These are phyloP conservation scores for Timema podura DNA, from an alignment of 2,888 invertebrate genomes.

Conservation along the genomic window DNA sequence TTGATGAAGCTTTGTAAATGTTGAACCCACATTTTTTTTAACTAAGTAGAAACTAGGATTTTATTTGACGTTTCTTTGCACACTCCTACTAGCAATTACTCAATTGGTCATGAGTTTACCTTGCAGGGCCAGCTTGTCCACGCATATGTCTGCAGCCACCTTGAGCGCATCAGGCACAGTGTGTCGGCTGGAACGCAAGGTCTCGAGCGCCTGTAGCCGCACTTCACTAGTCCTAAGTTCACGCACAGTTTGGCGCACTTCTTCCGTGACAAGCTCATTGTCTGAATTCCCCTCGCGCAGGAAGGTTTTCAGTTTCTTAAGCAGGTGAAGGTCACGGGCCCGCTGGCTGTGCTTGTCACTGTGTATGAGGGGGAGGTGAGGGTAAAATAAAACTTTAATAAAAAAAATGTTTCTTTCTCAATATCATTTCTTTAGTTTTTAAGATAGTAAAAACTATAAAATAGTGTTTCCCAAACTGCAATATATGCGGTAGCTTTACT, in stretches of 20 bases:
- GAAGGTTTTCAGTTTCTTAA: slow-evolving; percentile 68
- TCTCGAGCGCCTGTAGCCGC: slow-evolving; percentile 65
- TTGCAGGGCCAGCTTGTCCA: slow-evolving; percentile 38
- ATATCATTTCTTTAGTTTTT: neutral
- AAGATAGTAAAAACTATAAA: neutral
- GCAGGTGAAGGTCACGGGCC: slow-evolving; percentile 80
- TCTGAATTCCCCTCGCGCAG: slow-evolving; percentile 56
- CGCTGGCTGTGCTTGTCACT: slow-evolving; percentile 83
- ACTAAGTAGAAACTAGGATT: too few relatives aligned
- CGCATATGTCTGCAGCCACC: slow-evolving; percentile 45
- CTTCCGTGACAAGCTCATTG: slow-evolving; percentile 50
- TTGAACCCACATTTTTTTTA: too few relatives aligned
- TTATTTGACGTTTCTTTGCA: too few relatives aligned
- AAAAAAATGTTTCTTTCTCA: neutral
- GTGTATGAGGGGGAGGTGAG: slow-evolving; percentile 14
- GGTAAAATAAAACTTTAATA: slow-evolving; percentile 13
- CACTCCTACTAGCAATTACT: too few relatives aligned
- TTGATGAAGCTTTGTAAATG: too few relatives aligned
- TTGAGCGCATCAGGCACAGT: slow-evolving; percentile 58
- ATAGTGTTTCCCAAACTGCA: neutral
- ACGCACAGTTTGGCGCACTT: slow-evolving; percentile 54
- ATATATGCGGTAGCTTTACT: too few relatives aligned
- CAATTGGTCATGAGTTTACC: too few relatives aligned
- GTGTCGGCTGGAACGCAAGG: slow-evolving; percentile 62
- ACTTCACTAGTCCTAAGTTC: slow-evolving; percentile 69